phyloP scores from a whole-genome alignment of 2,113 vertebrate genomes.

The Ursus arctos region DNA sequence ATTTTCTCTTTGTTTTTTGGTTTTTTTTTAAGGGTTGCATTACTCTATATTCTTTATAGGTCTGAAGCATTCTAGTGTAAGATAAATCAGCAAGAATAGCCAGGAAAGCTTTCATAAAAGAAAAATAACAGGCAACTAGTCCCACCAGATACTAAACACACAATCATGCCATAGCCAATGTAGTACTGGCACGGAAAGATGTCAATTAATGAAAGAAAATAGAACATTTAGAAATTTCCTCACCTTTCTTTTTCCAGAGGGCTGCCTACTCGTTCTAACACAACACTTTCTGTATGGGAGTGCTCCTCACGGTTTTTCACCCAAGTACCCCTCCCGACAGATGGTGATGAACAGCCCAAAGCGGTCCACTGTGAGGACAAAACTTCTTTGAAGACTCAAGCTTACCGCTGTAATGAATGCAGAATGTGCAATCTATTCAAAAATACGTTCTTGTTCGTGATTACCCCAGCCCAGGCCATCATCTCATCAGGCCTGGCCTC shows the following conservation, averaged over 20 bases:
- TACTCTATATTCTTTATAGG: not conserved
- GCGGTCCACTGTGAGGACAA: not conserved
- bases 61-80: conserved; percentile 43
- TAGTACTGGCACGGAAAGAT: not conserved
- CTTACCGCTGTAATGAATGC: not conserved
- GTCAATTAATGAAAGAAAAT: not conserved
- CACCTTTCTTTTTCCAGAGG: not conserved
- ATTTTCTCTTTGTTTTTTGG: not conserved
- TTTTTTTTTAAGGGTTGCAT: not conserved
- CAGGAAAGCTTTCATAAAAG: not conserved
- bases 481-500: not conserved
- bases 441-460: not conserved
- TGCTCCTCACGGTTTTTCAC: not conserved
- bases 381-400: not conserved
- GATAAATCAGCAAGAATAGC: conserved; percentile 11
- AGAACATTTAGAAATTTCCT: not conserved
- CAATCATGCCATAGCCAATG: not conserved
- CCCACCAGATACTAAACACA: not conserved
- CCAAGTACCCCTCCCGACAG: not conserved
- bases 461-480: not conserved
- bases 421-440: not conserved
- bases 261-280: not conserved
- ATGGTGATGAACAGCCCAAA: not conserved
- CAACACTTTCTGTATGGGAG: not conserved
- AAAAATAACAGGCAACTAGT: not conserved